Base-by-base conservation (phyloP, 2,113 vertebrate genomes). In the Dipodomys merriami region DNA sequence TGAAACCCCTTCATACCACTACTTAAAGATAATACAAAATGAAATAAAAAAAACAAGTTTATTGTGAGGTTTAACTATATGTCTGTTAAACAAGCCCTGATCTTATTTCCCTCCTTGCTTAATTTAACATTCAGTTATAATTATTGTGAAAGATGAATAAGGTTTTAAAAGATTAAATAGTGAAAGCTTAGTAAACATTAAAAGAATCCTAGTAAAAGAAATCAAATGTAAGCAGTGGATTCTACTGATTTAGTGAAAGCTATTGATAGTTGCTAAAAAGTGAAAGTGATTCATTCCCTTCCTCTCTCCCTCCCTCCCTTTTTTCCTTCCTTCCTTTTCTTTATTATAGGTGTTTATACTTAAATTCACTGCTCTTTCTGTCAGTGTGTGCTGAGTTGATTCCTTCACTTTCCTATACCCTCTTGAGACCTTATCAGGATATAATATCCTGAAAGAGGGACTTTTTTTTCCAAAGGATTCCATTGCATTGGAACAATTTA, bases 151-250 rank as follows among this genome's bases (percentile, higher is more conserved):
- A 80, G 23, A 16, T 69, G 84, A 84, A n/a, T 76, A 72, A 88
- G 64, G 71, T 77, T 76, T 95, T 67, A 71, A 76, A 76, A 35
- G 39, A 1, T 76, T 82, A 91, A 72, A 71, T 79, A 35, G 19
- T 64, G 65, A 7, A 49, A 30, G 13, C 69, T 91, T 86, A 65
- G 69, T 86, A 69, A 88, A 57, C 15, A 65, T 18, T 71, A 4
- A 78, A 49, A 49, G 39, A 39, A 53, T 9, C 39, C 65, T 71
- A 57, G 11, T 12, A 53, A 62, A 72, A 72, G 53, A n/a, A 79
- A 12, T 77, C 33, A 76, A 16, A 35, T 65, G 5, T 68, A 33
- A 88, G 60, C 22, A 74, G n/a, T 74, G 30, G 16, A n/a, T 83
- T 13, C 13, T 2, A 8, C 29, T 90, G 76, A 57, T 44, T 69